Percentiles rank a stretch among this genome's conserved stretches.
Evolutionary conservation across 2,113 vertebrate species (phyloP).

Genomic region (Indicator maculatus): DNA sequence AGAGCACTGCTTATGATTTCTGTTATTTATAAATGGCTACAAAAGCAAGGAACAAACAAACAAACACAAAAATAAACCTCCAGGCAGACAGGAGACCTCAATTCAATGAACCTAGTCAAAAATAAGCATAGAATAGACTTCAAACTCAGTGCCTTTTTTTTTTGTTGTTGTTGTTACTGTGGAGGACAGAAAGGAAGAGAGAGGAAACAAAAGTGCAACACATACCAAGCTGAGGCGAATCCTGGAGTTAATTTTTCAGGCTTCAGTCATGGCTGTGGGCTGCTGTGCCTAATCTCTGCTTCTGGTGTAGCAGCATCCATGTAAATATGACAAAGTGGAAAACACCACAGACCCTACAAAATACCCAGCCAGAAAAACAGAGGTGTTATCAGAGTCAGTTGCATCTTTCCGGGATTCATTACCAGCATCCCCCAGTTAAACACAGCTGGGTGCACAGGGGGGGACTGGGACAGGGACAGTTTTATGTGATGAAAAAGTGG

Average conservation of each 20-base stretch:
- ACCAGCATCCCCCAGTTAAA: background rate
- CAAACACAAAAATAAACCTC: background rate
- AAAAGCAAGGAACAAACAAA: background rate
- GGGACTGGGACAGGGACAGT: background rate
- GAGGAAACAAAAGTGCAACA: background rate
- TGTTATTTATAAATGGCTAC: conserved; percentile 34
- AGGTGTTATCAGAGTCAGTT: background rate
- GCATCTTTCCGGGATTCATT: background rate
- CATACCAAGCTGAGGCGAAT: conserved; percentile 17
- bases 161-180: background rate
- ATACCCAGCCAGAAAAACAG: background rate
- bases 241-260: conserved; percentile 28
- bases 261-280: background rate
- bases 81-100: background rate
- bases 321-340: background rate
- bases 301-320: background rate
- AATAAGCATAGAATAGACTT: background rate
- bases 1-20: background rate
- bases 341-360: background rate
- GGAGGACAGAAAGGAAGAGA: background rate
- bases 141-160: no score
- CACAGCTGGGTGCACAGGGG: background rate
- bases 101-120: background rate
- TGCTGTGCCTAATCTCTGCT: background rate
- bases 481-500: conserved; percentile 11